Base-by-base conservation (phyloP, 2,113 vertebrate genomes). In the Corythornis vintsioides region DNA sequence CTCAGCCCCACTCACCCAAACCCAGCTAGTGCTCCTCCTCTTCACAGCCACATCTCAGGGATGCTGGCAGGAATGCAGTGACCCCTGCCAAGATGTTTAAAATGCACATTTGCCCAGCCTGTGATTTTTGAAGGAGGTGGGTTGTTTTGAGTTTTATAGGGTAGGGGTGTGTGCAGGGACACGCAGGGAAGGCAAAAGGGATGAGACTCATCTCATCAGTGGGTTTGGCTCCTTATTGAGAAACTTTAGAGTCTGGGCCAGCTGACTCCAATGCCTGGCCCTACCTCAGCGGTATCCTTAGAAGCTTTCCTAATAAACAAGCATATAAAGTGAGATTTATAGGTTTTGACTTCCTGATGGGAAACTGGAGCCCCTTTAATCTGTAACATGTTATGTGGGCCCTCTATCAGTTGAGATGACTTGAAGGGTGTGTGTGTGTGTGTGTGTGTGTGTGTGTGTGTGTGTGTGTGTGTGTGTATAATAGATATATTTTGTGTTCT, bases 321-420 rank as follows among this genome's bases (percentile, higher is more conserved):
- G 90, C 80, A n/a, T 92, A 93, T 96, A 96, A 96, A 94, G 87
- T 90, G 95, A 96, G 91, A 95, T 96, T 96, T 97, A 96, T 83
- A 72, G 94, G 70, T 89, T 69, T 43, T 67, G 88, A 79, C 94
- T 97, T 96, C 94, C 94, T 96, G 86, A 50, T 91, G 64, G 95
- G 96, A 94, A 96, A 97, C 81, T 79, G 92, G 92, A 96, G 90
- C 82, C 73, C 89, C 87, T 95, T 95, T 93, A 92, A 95, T 94
- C 21, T 96, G 56, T 20, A 89, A n/a, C 69, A 5, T 29, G 77
- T 31, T 89, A 22, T 14, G 71, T 17, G 74, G 84, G 61, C 86
- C 89, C 88, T 91, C 31, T 55, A 6, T 92, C 31, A 22, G 90
- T 17, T 55, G 1, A 2, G 26, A 35, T 74, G 89, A 57, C 61